Evolutionary conservation across 2,888 invertebrate genomes (phyloP).

Genomic region (Parnassius apollo): DNA sequence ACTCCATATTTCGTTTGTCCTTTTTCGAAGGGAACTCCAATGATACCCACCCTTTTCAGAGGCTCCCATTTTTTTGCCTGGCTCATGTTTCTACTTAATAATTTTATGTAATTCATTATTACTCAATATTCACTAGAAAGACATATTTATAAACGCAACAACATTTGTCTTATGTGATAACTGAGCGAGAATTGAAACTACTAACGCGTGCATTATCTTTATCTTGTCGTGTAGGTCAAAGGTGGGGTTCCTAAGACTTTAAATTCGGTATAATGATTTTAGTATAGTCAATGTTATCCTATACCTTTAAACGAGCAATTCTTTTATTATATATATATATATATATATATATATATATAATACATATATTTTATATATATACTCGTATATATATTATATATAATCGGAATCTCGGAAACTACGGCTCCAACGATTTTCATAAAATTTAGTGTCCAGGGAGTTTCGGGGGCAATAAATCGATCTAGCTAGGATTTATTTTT

Average conservation of each 20-base stretch:
- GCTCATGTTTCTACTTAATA: constrained; percentile 61
- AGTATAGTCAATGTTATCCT: no score
- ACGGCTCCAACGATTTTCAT: no score
- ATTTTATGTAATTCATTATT: constrained; percentile 62
- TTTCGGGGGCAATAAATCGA: no score
- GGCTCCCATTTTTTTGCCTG: constrained; percentile 52
- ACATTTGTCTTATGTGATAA: constrained; percentile 8
- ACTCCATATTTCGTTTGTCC: constrained; percentile 88
- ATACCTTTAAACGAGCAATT: no score
- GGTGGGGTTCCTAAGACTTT: constrained; percentile 8
- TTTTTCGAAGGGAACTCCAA: constrained; percentile 91
- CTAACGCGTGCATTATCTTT: constrained; percentile 8
- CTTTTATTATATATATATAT: no score
- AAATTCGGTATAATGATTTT: constrained; percentile 1
- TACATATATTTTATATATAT: no score
- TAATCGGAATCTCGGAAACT: no score
- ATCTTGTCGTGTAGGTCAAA: constrained; percentile 18
- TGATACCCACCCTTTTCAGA: constrained; percentile 83
- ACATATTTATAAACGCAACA: background rate
- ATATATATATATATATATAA: no score
- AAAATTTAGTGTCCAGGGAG: no score
- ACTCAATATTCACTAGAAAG: constrained; percentile 5
- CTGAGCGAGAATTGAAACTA: constrained; percentile 9
- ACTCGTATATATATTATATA: no score
- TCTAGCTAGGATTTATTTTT: no score